Base-by-base conservation (phyloP, 2,888 invertebrate species). In the Ferrisia virgata region DNA sequence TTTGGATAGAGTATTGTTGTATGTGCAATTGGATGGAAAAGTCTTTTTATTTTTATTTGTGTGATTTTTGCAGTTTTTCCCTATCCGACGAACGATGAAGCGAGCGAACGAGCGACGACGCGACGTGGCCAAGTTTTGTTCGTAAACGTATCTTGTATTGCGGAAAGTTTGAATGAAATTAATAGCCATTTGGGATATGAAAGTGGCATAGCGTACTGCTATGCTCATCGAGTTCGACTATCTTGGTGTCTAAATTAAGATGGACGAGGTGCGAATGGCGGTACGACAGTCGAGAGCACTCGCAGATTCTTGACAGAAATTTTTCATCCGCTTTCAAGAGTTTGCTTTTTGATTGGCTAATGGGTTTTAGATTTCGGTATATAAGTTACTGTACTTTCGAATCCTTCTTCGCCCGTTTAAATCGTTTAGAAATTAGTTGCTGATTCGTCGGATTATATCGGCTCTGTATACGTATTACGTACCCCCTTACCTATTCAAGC, bases 271-370 rank as follows among this genome's bases (percentile, higher is more conserved):
- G 28, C 25, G 13, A 9, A n/a, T 13, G 2, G 64, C 28, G 25
- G 64, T 25, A 13, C 58, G 15, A 64, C 4, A 15, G 25, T 64
- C 28, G 25, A 64, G 28, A 64, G 64, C 64, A 64, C 64, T 53
- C 53, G 53, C 2, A 13, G 28, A 64, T 64, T 28, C 64, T 64
- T 64, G 64, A 64, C 64, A 64, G 64, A 64, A 64, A 64, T 64
- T 64, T 64, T 64, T 64, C 64, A 64, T 64, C 15, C 28, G 64
- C 28, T 64, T 28, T 22, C 53, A 2, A 53, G 64, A 64, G 64
- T 64, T 64, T 64, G 13, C 64, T 28, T n/a, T 64, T 64, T 64
- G 64, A 64, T 64, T 64, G 64, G 64, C 28, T 64, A 64, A 64
- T 64, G 64, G 64, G 28, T 28, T 64, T 64, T 64, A 64, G 64